Conservation (phyloP, 2,797 vertebrate genomes). For the Myotis findleyi region DNA sequence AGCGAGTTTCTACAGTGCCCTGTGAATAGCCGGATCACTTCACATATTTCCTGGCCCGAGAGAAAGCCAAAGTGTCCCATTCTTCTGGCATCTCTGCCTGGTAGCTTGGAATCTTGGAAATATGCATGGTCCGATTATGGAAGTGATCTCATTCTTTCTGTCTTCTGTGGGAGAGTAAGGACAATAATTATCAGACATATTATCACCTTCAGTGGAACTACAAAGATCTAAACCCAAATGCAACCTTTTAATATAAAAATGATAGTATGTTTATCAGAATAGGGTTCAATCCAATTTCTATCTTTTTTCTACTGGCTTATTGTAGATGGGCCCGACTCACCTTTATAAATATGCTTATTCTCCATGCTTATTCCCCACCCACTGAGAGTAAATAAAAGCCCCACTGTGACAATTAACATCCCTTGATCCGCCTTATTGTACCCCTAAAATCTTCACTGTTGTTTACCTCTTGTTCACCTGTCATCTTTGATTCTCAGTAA, state of each 20-base stretch:
- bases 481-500: neutral
- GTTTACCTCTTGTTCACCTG: neutral
- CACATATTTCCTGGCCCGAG: neutral
- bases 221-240: neutral
- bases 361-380: neutral
- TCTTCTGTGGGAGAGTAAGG: conserved; percentile 17
- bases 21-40: neutral
- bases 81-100: neutral
- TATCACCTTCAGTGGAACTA: neutral
- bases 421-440: neutral
- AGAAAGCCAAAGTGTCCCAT: neutral
- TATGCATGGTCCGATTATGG: neutral
- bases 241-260: neutral
- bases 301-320: neutral
- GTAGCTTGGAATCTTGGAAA: conserved; percentile 21
- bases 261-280: neutral
- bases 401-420: neutral
- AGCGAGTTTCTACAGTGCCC: neutral
- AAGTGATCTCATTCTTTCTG: neutral
- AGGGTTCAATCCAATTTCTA: neutral
- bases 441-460: neutral
- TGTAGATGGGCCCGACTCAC: neutral
- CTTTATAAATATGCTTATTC: neutral
- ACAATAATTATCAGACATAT: neutral
- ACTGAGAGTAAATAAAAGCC: neutral